phyloP scores from a whole-genome alignment of 2,888 invertebrate species.

The Pyralis farinalis region DNA sequence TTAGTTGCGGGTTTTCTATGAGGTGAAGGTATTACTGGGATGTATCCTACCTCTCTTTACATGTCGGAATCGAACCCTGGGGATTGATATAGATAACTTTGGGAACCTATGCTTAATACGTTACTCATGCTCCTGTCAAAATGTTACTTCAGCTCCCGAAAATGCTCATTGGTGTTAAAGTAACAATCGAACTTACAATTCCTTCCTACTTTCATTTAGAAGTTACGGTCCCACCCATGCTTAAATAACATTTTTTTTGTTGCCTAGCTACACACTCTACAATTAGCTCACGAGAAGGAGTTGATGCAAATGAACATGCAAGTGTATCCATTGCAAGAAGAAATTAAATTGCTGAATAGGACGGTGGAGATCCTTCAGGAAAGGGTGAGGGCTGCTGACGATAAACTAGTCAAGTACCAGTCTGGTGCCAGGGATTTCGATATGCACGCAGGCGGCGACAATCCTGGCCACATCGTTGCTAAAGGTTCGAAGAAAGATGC shows the following conservation, averaged over 20 bases:
- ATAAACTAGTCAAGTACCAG: constrained; percentile 54
- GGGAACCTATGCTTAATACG: too few relatives aligned
- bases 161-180: too few relatives aligned
- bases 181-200: too few relatives aligned
- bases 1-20: too few relatives aligned
- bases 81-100: too few relatives aligned
- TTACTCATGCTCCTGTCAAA: too few relatives aligned
- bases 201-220: too few relatives aligned
- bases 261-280: constrained; percentile 86
- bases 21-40: too few relatives aligned
- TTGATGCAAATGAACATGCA: constrained; percentile 84
- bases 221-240: too few relatives aligned
- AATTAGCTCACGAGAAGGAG: constrained; percentile 87
- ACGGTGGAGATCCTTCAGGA: constrained; percentile 76
- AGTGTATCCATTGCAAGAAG: constrained; percentile 79
- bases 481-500: constrained; percentile 33
- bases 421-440: constrained; percentile 41
- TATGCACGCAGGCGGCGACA: constrained; percentile 59
- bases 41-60: too few relatives aligned
- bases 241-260: constrained; percentile 1
- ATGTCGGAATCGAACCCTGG: too few relatives aligned
- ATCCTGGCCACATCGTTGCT: constrained; percentile 16
- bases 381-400: constrained; percentile 52
- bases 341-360: constrained; percentile 81
- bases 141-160: too few relatives aligned